Base-by-base conservation (phyloP, 2,888 invertebrate genomes). In the Ectropis crepuscularia region DNA sequence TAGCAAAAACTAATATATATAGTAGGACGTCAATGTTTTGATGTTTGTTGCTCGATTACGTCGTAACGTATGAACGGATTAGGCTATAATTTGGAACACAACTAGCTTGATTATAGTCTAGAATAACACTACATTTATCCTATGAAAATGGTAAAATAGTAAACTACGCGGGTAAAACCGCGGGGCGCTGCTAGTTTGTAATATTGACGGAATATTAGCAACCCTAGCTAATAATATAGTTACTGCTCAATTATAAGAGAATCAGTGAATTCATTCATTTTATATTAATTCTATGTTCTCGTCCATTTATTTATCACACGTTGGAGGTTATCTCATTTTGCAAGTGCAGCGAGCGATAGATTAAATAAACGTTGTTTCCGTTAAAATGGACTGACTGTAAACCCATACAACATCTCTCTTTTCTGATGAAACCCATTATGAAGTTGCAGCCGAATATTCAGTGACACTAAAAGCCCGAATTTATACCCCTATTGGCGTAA, bases 401-500 rank as follows among this genome's bases (percentile, higher is more conserved):
- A 57, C 11, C 5, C 11, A 2, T 51, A 45, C 39, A n/a, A 46
- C 10, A 45, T 53, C 45, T 61, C 50, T 39, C 47, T 37, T 9
- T 50, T 28, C 47, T 55, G 47, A 36, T 41, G 53, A 62, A 51
- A 62, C 61, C 41, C 60, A 49, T 55, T 62, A 53, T 61, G 60
- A 63, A 68, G 54, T 66, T 65, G 60, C 57, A 43, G 46, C 65
- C 57, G 57, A 57, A 63, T 65, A 67, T 69, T 68, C 47, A 16
- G 47, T 54, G 48, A 47, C 9, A 57, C 66, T 63, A 70, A 73
- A 76, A 69, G 58, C 66, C 59, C 47, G 63, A 74, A 75, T 77
- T 68, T 77, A 72, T 71, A 65, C 67, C 64, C 53, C 63, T 70
- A 76, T 74, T 68, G 73, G 69, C 73, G 70, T 75, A 70, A 80